These are phyloP conservation scores for Mustela lutreola DNA, from an alignment of 2,113 vertebrate species.

Conservation along the genomic window DNA sequence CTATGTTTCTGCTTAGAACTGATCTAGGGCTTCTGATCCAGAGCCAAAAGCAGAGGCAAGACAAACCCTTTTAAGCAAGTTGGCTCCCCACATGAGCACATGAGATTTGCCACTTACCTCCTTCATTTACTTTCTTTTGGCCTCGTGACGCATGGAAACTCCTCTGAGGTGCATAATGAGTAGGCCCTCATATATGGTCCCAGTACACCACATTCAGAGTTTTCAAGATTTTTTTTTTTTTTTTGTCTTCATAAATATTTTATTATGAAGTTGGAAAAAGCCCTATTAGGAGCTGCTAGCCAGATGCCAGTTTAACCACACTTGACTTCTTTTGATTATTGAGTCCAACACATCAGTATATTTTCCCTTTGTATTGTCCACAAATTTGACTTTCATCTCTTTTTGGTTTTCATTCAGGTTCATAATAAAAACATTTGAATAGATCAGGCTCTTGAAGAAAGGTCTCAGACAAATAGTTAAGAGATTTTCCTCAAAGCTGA, in stretches of 20 bases:
- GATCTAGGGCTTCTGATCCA: background rate
- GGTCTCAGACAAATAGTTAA: conserved; percentile 34
- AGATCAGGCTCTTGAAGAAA: background rate
- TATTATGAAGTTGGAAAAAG: background rate
- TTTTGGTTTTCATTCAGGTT: conserved; percentile 54
- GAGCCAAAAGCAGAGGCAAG: background rate
- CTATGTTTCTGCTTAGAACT: background rate
- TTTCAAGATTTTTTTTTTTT: background rate
- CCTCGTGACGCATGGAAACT: background rate
- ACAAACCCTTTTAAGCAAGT: background rate
- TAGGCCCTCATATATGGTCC: background rate
- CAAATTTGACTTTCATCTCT: background rate
- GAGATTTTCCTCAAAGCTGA: conserved; percentile 18
- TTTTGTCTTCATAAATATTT: background rate
- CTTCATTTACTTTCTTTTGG: background rate
- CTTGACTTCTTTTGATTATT: background rate
- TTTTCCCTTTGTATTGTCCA: background rate
- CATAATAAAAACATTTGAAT: conserved; percentile 58
- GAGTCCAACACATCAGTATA: background rate
- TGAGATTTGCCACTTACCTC: background rate
- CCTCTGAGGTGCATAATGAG: background rate
- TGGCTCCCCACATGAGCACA: background rate
- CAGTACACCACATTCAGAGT: background rate
- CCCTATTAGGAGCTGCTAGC: background rate
- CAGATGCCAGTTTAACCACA: background rate